Evolutionary conservation across 1,140 invertebrate genomes (phyloP), one percentile per base, ranked within the genome.

Genomic region (Bombus waltoni): DNA sequence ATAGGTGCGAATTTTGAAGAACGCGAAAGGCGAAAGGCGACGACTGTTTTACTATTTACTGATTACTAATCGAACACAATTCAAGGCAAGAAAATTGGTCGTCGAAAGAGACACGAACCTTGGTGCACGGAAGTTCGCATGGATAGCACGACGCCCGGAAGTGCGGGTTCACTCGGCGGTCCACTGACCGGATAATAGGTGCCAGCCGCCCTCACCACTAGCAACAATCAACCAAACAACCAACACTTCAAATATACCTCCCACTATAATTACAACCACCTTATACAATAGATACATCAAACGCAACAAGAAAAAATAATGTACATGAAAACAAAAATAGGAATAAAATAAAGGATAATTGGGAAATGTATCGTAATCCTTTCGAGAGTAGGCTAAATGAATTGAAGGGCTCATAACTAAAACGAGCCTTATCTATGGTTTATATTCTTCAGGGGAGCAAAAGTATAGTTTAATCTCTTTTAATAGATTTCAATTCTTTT

Each of bases 101-200:
- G 71, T 85, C 77, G 72, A 75, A 70, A 87, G 72, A 90, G 85
- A 90, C 84, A 95, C 95, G 94, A 95, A 95, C 95, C 95, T 95
- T 95, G 95, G 94, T 95, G 95, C 94, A 95, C 95, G 93, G 95
- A 95, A 95, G 94, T 93, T 95, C 95, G 95, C 94, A 95, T 95
- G 94, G 94, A 95, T 95, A 95, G 93, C 93, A 95, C 95, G 94
- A 95, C 94, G 94, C 94, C 93, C 94, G 95, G 95, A 93, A 95
- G 95, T 95, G 95, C 94, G 93, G 95, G 94, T 94, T 95, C 95
- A 92, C 93, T 95, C 92, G 96, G 94, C 94, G 97, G 96, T 95
- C 97, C 97, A 93, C 98, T 98, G 90, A 98, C 96, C 92, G 98
- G 98, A 96, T 98, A 99, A 96, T 98, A 99, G 95, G 98, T 99